These are phyloP conservation scores for Tympanuchus pallidicinctus DNA, from an alignment of 2,113 vertebrate genomes.

Conservation along the genomic window DNA sequence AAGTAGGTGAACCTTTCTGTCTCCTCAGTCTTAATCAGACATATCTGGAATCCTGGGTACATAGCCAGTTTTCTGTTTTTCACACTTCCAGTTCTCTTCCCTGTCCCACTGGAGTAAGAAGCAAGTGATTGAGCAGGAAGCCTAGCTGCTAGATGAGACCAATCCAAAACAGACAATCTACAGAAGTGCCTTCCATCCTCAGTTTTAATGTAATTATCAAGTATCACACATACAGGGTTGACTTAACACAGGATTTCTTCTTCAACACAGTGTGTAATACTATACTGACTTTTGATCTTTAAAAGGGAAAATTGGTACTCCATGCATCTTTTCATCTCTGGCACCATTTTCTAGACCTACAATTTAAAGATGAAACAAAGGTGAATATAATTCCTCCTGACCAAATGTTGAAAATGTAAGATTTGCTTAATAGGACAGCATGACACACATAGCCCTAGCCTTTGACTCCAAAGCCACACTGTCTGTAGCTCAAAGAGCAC, in stretches of 20 bases:
- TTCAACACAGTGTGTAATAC: neutral
- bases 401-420: neutral
- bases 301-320: neutral
- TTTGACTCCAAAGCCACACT: neutral
- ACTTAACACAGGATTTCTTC: neutral
- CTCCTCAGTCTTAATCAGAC: neutral
- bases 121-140: neutral
- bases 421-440: neutral
- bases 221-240: neutral
- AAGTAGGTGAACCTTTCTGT: neutral
- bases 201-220: neutral
- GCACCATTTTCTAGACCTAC: neutral
- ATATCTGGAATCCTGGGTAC: neutral
- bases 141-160: neutral
- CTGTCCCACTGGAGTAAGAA: neutral
- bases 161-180: neutral
- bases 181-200: neutral
- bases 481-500: neutral
- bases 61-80: neutral
- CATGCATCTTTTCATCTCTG: neutral
- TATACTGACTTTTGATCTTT: neutral
- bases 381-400: neutral
- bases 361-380: neutral
- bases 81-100: neutral
- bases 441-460: neutral